Base-by-base conservation (phyloP, 2,888 invertebrate genomes). In the Tanytarsus gracilentus region DNA sequence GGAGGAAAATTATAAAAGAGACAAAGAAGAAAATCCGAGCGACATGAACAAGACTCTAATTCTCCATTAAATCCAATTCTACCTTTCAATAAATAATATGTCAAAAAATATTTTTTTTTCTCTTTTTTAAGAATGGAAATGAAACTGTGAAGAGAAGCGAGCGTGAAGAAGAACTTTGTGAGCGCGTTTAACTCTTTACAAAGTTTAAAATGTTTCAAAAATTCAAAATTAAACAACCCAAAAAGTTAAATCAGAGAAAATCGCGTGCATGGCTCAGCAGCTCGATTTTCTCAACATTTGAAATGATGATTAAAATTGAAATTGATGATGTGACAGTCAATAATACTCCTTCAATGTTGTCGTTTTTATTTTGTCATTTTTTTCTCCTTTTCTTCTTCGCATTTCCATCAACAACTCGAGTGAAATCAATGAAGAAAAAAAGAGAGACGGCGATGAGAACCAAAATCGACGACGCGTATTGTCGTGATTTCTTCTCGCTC, bases 241-340 rank as follows among this genome's bases (percentile, higher is more conserved):
- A n/a, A n/a, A n/a, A n/a, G n/a, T n/a, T n/a, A n/a, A n/a, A n/a
- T n/a, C n/a, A n/a, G n/a, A n/a, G n/a, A n/a, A n/a, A n/a, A n/a
- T n/a, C n/a, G n/a, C n/a, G n/a, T n/a, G n/a, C n/a, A n/a, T n/a
- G n/a, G n/a, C n/a, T n/a, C n/a, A n/a, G n/a, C n/a, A n/a, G n/a
- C n/a, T n/a, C n/a, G n/a, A n/a, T n/a, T n/a, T n/a, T n/a, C n/a
- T n/a, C n/a, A n/a, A n/a, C n/a, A n/a, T n/a, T n/a, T 39, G 40
- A 39, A 56, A 36, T 56, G 40, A 56, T 56, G 55, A 40, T 56
- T 23, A 56, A 59, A 59, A 48, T 59, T 59, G 48, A 59, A 59
- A 59, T 59, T 59, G 58, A 59, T 59, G 58, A 49, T 48, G 58
- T 59, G 58, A 59, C 58, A 59, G 49, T 29, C 48, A 49, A 40